Conservation (phyloP, 2,113 vertebrate genomes). For the Osmerus mordax region DNA sequence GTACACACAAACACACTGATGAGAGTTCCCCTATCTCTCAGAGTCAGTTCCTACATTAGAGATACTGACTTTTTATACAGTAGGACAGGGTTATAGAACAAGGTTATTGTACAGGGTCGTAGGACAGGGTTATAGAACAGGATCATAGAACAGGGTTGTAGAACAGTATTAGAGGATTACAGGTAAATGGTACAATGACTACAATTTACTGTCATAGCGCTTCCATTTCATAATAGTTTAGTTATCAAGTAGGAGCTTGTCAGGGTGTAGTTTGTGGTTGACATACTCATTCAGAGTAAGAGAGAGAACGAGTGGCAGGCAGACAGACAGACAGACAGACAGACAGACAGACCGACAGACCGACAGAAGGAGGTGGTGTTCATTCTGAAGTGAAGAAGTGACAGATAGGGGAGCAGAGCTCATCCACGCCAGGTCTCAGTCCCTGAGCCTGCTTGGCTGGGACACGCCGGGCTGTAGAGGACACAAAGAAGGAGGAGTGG, state of each 20-base stretch:
- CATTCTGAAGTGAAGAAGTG: slow-evolving; percentile 37
- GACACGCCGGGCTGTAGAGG: slow-evolving; percentile 18
- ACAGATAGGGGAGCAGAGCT: slow-evolving; percentile 36
- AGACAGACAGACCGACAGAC: slow-evolving; percentile 16
- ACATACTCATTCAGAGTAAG: slow-evolving; percentile 22
- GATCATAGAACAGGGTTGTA: too few species aligned
- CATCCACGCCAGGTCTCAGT: slow-evolving; percentile 39
- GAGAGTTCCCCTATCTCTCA: slow-evolving; percentile 76
- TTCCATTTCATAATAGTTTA: too few species aligned
- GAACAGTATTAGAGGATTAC: too few species aligned
- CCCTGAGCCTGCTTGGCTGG: slow-evolving; percentile 34
- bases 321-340: slow-evolving; percentile 14
- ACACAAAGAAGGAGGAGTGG: slow-evolving; percentile 37
- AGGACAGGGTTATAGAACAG: too few species aligned
- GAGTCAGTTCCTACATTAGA: slow-evolving; percentile 76
- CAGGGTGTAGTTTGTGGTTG: slow-evolving; percentile 18
- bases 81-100: too few species aligned
- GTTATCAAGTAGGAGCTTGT: too few species aligned
- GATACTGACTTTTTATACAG: slow-evolving; percentile 60
- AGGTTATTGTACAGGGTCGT: too few species aligned
- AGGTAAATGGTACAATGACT: too few species aligned
- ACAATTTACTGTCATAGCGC: too few species aligned
- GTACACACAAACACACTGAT: slow-evolving; percentile 44
- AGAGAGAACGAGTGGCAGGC: slow-evolving; percentile 18
- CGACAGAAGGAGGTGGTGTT: slow-evolving; percentile 29